Evolutionary conservation across 2,888 invertebrate genomes (phyloP).

Genomic region (Caenorhabditis japonica): DNA sequence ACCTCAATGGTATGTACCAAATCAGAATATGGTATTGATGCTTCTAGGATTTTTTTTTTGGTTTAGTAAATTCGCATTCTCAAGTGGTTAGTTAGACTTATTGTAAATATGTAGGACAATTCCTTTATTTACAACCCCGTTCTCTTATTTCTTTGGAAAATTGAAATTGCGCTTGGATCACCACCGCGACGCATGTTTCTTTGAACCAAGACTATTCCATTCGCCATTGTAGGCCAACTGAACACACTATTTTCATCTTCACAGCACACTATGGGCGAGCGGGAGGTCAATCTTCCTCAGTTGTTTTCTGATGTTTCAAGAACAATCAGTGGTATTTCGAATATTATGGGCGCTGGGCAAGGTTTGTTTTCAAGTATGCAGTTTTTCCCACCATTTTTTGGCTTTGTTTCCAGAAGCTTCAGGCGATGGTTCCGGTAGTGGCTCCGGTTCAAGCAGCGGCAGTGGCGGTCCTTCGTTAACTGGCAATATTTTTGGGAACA

Average conservation of each 20-base stretch:
- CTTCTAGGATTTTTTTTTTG: too few relatives aligned
- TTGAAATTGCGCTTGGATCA: conserved; percentile 21
- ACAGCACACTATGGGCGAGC: conserved; percentile 58
- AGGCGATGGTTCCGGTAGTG: conserved; percentile 43
- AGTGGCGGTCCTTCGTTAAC: conserved; percentile 25
- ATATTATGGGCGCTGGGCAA: conserved; percentile 61
- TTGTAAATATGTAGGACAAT: conserved; percentile 47
- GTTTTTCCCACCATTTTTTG: too few relatives aligned
- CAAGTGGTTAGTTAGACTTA: conserved; percentile 45
- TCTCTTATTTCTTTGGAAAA: too few relatives aligned
- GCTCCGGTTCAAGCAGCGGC: conserved; percentile 15
- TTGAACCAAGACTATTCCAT: conserved; percentile 1
- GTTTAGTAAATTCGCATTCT: neutral
- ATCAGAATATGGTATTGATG: too few relatives aligned
- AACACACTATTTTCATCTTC: neutral
- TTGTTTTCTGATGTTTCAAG: conserved; percentile 73
- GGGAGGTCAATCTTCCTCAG: conserved; percentile 70
- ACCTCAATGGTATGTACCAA: too few relatives aligned
- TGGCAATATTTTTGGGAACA: conserved; percentile 57
- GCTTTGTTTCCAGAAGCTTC: conserved; percentile 41
- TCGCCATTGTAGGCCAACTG: neutral
- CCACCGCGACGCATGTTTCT: conserved; percentile 45
- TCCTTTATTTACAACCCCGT: conserved; percentile 40
- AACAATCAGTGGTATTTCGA: conserved; percentile 71
- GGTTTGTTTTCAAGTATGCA: conserved; percentile 10